phyloP scores from a whole-genome alignment of 2,888 invertebrate genomes.

The Epistrophella euchroma region DNA sequence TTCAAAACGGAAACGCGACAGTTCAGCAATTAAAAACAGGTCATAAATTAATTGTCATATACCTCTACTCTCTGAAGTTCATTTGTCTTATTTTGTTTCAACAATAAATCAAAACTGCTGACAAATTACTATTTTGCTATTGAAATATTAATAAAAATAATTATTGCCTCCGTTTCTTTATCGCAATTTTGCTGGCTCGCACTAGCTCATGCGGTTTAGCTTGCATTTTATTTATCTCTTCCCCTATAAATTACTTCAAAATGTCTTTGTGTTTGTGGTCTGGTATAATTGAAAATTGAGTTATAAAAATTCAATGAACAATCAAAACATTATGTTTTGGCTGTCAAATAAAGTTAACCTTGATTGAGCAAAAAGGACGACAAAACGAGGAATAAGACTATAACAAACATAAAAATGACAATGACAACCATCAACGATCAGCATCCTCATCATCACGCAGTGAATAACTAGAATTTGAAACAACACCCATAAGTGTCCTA shows the following conservation, averaged over 20 bases:
- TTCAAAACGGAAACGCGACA: conserved; percentile 72
- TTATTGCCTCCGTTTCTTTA: conserved; percentile 66
- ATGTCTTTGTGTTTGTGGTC: not conserved
- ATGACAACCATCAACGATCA: conserved; percentile 64
- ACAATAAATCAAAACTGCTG: conserved; percentile 65
- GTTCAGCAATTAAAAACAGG: conserved; percentile 71
- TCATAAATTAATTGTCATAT: conserved; percentile 70
- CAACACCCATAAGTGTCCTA: conserved; percentile 74
- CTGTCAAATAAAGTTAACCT: conserved; percentile 68
- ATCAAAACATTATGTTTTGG: conserved; percentile 63
- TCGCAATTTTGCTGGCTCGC: conserved; percentile 23
- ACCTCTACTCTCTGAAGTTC: conserved; percentile 50
- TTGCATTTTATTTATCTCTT: conserved; percentile 14
- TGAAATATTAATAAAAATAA: conserved; percentile 70
- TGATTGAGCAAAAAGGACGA: conserved; percentile 36
- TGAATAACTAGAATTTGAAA: conserved; percentile 68
- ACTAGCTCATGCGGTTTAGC: conserved; percentile 20
- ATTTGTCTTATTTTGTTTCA: conserved; percentile 67
- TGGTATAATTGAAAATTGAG: conserved; percentile 52
- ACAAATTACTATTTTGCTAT: conserved; percentile 68
- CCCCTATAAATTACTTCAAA: conserved; percentile 7
- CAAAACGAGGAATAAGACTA: not conserved
- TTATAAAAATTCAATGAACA: conserved; percentile 60
- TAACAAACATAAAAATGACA: conserved; percentile 9
- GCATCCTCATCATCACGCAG: conserved; percentile 62